These are phyloP conservation scores for Charanyca ferruginea DNA, from an alignment of 2,888 invertebrate genomes.

Conservation along the genomic window DNA sequence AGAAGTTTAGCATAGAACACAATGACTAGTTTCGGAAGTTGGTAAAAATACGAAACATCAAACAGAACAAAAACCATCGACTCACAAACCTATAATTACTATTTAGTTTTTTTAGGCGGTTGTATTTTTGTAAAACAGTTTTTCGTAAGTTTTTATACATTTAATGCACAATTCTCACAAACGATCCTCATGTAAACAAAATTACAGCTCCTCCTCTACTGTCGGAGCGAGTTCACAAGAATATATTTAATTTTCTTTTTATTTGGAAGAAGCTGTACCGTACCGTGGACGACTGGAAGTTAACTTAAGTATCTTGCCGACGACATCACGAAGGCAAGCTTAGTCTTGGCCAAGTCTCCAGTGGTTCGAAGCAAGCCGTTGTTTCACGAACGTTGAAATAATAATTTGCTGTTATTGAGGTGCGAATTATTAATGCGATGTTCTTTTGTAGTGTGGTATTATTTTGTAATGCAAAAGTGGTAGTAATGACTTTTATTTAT, in stretches of 20 bases:
- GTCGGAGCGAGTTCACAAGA: conserved; percentile 35
- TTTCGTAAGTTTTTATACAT: neutral
- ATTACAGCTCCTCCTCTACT: conserved; percentile 15
- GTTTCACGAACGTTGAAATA: conserved; percentile 59
- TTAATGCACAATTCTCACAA: neutral
- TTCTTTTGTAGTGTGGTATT: conserved; percentile 7
- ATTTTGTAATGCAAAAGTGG: neutral
- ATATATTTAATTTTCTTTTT: conserved; percentile 75
- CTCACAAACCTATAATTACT: too few species aligned
- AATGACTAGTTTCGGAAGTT: too few species aligned
- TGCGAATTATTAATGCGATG: conserved; percentile 47
- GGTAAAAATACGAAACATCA: too few species aligned
- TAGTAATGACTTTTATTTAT: neutral
- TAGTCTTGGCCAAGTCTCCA: conserved; percentile 60
- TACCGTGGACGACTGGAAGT: conserved; percentile 67
- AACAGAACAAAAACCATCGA: too few species aligned
- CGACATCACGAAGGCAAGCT: conserved; percentile 67
- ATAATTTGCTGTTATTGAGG: conserved; percentile 59
- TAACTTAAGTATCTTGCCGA: conserved; percentile 73
- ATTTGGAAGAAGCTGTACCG: conserved; percentile 70
- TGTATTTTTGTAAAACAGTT: too few species aligned
- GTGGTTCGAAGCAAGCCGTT: conserved; percentile 65
- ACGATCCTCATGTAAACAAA: conserved; percentile 26
- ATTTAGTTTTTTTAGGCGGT: too few species aligned
- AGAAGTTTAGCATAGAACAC: too few species aligned